Evolutionary conservation across 1,140 invertebrate species (phyloP).

Genomic region (Hycleus phaleratus): DNA sequence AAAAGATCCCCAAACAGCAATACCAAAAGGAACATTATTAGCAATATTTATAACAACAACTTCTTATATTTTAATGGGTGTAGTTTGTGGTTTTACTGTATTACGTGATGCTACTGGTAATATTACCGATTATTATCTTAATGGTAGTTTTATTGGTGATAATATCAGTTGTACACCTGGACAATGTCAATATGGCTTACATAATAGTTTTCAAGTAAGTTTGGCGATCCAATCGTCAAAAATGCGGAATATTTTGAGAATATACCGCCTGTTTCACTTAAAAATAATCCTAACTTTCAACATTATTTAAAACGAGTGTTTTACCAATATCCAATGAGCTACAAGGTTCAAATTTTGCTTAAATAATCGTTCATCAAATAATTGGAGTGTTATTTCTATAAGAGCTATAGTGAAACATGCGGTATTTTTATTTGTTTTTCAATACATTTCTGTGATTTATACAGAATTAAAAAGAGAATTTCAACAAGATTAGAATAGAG

Average conservation of each 20-base stretch:
- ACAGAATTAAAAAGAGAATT: too few relatives aligned
- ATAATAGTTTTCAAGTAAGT: slow-evolving; percentile 71
- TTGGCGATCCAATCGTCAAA: background rate
- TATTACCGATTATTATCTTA: slow-evolving; percentile 12
- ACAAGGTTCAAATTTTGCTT: too few relatives aligned
- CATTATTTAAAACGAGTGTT: too few relatives aligned
- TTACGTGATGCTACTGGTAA: slow-evolving; percentile 69
- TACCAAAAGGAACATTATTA: slow-evolving; percentile 83
- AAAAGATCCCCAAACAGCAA: slow-evolving; percentile 84
- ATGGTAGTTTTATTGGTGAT: slow-evolving; percentile 19
- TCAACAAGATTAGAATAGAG: too few relatives aligned
- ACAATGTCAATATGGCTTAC: slow-evolving; percentile 64
- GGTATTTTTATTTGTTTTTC: too few relatives aligned
- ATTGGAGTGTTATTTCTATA: too few relatives aligned
- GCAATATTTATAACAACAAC: slow-evolving; percentile 78
- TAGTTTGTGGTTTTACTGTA: slow-evolving; percentile 66
- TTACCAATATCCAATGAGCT: too few relatives aligned
- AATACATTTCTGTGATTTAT: too few relatives aligned
- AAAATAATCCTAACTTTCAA: too few relatives aligned
- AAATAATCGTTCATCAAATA: too few relatives aligned
- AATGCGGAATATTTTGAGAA: background rate
- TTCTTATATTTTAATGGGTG: slow-evolving; percentile 76
- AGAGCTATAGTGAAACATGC: too few relatives aligned
- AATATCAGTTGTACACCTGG: slow-evolving; percentile 25
- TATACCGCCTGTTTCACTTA: background rate